Base-by-base conservation (phyloP, 2,888 invertebrate species). In the Clepsis dumicolana region DNA sequence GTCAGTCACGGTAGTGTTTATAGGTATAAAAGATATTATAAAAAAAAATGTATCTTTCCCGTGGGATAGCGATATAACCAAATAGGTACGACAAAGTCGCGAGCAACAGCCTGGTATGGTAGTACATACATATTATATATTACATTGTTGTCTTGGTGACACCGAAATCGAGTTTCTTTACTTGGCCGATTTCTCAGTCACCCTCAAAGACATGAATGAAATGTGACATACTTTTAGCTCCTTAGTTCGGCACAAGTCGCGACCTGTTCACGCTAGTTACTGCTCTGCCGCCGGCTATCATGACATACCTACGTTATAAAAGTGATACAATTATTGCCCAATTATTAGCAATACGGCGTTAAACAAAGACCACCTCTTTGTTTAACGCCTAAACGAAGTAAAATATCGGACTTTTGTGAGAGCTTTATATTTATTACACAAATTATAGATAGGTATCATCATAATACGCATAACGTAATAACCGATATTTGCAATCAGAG, bases 251-350 rank as follows among this genome's bases (percentile, higher is more conserved):
- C 25, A 65, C 79, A 69, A 65, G 80, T 78, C 74, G 73, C 73
- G 75, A 83, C 84, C 77, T 78, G 84, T 83, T 72, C 73, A 64
- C 74, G 79, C 83, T 69, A 68, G 82, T 77, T 70, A 72, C 56
- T 29, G 27, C 27, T 57, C 21, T 29, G 29, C 50, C 62, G 41
- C 2, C 62, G 38, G 24, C 38, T 63, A 38, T 50, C 38, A 56
- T 50, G 25, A 65, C 52, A 27, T 60, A 44, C 8, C n/a, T 18
- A 5, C n/a, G 32, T 25, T 10, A 41, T 25, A 27, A 24, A 24
- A 57, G 12, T n/a, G 8, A 24, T 38, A 38, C 18, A 2, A 38
- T 21, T 56, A 32, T 57, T 57, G 35, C 57, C 24, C 32, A 38
- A 24, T 57, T 57, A 24, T 57, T 38, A 24, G n/a, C n/a, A 35